A percentile compares a stretch with the other conserved stretches of the same genome.
phyloP scores from a whole-genome alignment of 2,888 invertebrate genomes.

The Cantharis rustica region DNA sequence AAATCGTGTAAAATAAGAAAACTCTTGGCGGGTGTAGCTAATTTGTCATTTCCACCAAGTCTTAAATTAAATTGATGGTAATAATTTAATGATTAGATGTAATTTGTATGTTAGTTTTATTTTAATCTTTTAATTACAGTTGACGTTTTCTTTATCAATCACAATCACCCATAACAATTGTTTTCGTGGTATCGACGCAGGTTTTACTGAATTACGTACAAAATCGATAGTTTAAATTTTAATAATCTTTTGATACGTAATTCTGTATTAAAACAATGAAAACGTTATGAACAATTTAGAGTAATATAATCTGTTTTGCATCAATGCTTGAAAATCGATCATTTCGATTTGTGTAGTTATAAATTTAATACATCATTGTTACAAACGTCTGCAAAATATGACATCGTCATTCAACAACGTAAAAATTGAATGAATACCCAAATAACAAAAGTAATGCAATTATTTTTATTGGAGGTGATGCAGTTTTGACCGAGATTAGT shows the following conservation, averaged over 20 bases:
- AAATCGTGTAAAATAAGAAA: not conserved
- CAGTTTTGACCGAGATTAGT: not conserved
- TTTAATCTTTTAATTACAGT: not conserved
- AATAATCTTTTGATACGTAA: not conserved
- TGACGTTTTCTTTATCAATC: not conserved
- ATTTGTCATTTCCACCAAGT: not conserved
- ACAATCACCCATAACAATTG: not conserved
- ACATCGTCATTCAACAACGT: not conserved
- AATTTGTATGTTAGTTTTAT: too few species aligned
- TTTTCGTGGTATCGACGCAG: not conserved
- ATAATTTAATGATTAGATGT: not conserved
- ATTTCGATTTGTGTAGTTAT: not conserved
- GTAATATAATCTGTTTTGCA: not conserved
- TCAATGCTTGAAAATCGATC: not conserved
- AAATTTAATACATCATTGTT: not conserved
- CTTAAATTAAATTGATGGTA: not conserved
- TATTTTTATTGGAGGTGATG: not conserved
- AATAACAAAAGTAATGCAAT: not conserved
- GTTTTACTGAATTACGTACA: not conserved
- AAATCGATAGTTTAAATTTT: not conserved
- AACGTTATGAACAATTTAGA: not conserved
- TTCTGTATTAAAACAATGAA: not conserved
- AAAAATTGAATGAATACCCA: not conserved
- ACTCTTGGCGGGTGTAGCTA: not conserved
- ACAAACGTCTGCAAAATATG: not conserved